Conservation (phyloP, 2,113 vertebrate genomes). For the Paramormyrops kingsleyae region DNA sequence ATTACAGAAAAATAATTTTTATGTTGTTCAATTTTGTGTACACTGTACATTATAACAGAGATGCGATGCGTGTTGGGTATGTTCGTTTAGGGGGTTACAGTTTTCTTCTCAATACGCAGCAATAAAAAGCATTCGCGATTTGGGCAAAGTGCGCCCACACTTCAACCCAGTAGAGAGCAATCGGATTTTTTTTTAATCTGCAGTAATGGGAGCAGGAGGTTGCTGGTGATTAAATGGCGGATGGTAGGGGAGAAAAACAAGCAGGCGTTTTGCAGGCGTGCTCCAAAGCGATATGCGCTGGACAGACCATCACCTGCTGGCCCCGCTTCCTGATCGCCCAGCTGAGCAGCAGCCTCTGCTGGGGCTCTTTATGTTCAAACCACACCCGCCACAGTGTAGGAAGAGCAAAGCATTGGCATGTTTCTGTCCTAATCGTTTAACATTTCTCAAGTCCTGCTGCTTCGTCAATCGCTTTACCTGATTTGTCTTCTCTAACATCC, state of each 20-base stretch:
- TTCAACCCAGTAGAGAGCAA: background rate
- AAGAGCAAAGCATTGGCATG: slow-evolving; percentile 43
- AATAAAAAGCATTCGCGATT: background rate
- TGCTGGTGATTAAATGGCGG: slow-evolving; percentile 25
- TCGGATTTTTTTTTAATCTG: background rate
- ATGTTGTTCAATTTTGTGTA: background rate
- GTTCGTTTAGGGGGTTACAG: background rate
- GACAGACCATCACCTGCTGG: slow-evolving; percentile 39
- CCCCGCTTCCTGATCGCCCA: slow-evolving; percentile 43
- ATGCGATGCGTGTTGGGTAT: background rate
- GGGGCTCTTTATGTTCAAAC: slow-evolving; percentile 34
- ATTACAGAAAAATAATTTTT: background rate
- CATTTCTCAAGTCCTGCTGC: background rate
- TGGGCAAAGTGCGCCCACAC: background rate
- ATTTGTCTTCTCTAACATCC: background rate
- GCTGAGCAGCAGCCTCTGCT: slow-evolving; percentile 34
- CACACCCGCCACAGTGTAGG: slow-evolving; percentile 39
- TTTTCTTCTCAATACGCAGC: background rate
- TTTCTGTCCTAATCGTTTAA: slow-evolving; percentile 30
- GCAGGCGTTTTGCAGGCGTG: slow-evolving; percentile 35
- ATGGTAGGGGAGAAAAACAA: slow-evolving; percentile 14
- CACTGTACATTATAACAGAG: background rate
- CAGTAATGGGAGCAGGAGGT: background rate
- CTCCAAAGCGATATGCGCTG: slow-evolving; percentile 38
- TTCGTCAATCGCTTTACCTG: background rate